A percentile compares a stretch with the other conserved stretches of the same genome.
These are phyloP conservation scores for Argyra leucocephala DNA, from an alignment of 2,888 invertebrate species.

Conservation along the genomic window DNA sequence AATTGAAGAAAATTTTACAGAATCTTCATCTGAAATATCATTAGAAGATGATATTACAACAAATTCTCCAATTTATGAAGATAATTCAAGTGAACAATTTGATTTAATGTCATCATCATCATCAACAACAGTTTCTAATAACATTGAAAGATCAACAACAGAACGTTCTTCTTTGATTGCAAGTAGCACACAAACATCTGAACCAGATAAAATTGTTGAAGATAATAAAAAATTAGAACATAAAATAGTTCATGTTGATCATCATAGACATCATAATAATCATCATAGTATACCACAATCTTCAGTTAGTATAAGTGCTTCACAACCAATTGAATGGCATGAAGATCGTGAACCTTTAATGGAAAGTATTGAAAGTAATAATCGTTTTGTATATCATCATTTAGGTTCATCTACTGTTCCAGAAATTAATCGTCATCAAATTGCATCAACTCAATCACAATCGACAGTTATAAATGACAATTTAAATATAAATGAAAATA, in stretches of 20 bases:
- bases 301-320: neutral
- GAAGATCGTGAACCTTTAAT: constrained; percentile 4
- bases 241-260: neutral
- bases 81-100: neutral
- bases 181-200: neutral
- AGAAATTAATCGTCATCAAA: neutral
- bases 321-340: constrained; percentile 5
- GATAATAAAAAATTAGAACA: neutral
- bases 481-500: neutral
- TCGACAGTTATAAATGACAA: neutral
- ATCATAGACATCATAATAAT: neutral
- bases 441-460: neutral
- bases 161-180: neutral
- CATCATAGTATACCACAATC: neutral
- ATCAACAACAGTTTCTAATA: neutral
- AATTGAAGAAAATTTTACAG: constrained; percentile 12
- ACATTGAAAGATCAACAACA: neutral
- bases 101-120: neutral
- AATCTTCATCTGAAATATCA: constrained; percentile 15
- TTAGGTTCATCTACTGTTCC: constrained; percentile 12
- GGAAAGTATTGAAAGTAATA: constrained; percentile 20
- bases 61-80: constrained; percentile 11
- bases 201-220: neutral
- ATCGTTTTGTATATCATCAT: constrained; percentile 24
- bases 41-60: constrained; percentile 14